Conservation (phyloP, 2,888 invertebrate genomes). For the Sphaerophoria taeniata region DNA sequence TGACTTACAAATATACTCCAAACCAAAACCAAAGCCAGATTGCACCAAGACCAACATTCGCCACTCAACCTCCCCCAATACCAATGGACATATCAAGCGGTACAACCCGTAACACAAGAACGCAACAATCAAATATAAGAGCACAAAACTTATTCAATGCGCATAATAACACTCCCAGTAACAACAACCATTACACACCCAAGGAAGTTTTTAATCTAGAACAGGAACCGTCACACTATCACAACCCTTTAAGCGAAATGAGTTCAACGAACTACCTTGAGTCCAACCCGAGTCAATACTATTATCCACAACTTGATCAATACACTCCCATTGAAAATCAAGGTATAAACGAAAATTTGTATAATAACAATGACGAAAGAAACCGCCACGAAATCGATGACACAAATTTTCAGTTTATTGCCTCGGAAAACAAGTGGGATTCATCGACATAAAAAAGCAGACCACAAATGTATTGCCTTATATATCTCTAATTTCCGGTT, state of each 20-base stretch:
- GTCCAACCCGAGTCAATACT: background rate
- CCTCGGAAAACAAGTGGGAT: conserved; percentile 46
- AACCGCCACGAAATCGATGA: no score
- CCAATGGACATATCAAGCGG: conserved; percentile 17
- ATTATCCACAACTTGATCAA: conserved; percentile 12
- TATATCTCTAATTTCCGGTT: conserved; percentile 11
- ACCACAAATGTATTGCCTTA: conserved; percentile 22
- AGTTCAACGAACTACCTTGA: background rate
- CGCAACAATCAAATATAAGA: conserved; percentile 8
- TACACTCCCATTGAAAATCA: background rate
- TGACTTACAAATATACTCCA: background rate
- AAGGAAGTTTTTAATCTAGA: conserved; percentile 24
- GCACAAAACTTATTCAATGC: background rate
- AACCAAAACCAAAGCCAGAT: background rate
- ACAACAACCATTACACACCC: background rate
- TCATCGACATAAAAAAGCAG: conserved; percentile 16
- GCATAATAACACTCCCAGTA: no score
- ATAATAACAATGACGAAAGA: no score
- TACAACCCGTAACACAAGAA: conserved; percentile 10
- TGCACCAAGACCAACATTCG: background rate
- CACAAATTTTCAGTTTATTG: conserved; percentile 26
- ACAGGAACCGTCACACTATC: background rate
- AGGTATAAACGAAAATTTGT: background rate
- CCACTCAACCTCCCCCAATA: background rate
- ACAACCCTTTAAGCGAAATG: background rate